Evolutionary conservation across 1,140 invertebrate species (phyloP), one percentile per base, ranked within the genome.

Genomic region (Capitella teleta): DNA sequence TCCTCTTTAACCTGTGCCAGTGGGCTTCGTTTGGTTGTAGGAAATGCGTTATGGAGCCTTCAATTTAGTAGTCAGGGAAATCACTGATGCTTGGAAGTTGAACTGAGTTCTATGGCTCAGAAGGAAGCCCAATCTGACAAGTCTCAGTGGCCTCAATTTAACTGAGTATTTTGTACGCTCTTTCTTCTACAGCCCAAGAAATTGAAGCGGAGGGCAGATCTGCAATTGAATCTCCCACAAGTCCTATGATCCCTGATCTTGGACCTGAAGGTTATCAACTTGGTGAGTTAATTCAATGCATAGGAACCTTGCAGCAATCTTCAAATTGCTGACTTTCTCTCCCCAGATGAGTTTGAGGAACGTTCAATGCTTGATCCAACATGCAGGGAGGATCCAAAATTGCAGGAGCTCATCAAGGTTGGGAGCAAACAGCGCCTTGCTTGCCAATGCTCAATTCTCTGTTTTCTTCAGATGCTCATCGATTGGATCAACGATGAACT

Each of bases 401-500:
- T 98, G 0, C 80, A 82, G 52, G 87, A 94, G 61, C 74, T 98
- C 5, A 83, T 91, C 10, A 61, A 72, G 55, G 68, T 75, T 47
- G 21, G 18, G 0, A 10, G 5, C 2, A 47, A 14, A 30, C 14
- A 16, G 40, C n/a, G 3, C 14, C 18, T n/a, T 18, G 1, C 38
- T 3, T 19, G 23, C 5, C 18, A 2, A 23, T 37, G 10, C 19
- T 10, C n/a, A 25, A 5, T n/a, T 16, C 12, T 10, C 8, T 19
- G 21, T n/a, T 8, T 18, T 6, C n/a, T 52, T 6, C 55, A 68
- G 66, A 82, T 96, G 40, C 72, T 98, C n/a, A 85, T 94, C 53
- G 90, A 96, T 57, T 98, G 93, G 94, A 90, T 98, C 28, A 98
- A 98, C 72, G 91, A 98, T 75, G 94, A 95, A 69, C 70, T 98